Evolutionary conservation across 2,113 vertebrate genomes (phyloP).

Genomic region (Paedocypris sp.): DNA sequence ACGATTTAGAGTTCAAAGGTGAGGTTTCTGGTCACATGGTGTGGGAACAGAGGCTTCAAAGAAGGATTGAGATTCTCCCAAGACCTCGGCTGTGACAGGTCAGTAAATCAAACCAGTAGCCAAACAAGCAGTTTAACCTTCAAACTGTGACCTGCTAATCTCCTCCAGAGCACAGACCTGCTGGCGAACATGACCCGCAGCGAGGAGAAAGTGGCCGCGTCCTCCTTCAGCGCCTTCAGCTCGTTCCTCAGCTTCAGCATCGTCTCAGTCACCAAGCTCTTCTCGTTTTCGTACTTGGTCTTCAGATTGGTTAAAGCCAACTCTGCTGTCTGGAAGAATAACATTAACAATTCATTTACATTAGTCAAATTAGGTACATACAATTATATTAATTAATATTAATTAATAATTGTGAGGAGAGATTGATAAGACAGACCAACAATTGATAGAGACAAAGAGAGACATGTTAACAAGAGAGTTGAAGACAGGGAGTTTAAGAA

Average conservation of each 20-base stretch:
- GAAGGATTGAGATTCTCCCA: background rate
- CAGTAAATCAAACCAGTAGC: background rate
- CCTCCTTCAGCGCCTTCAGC: constrained; percentile 73
- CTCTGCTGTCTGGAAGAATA: constrained; percentile 62
- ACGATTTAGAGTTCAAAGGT: no score
- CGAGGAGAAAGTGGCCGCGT: constrained; percentile 75
- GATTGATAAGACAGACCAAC: no score
- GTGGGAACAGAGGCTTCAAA: no score
- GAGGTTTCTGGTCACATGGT: no score
- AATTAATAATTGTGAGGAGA: no score
- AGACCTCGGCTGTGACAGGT: background rate
- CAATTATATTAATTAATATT: no score
- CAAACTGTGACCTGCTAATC: background rate
- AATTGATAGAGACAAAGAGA: no score
- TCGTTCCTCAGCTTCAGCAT: constrained; percentile 74
- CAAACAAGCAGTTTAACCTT: background rate
- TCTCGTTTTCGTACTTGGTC: constrained; percentile 73
- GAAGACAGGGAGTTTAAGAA: no score
- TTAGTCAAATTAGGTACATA: no score
- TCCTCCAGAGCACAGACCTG: constrained; percentile 47
- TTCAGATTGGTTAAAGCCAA: constrained; percentile 71
- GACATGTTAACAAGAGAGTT: no score
- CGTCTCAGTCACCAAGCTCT: constrained; percentile 68
- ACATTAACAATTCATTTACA: background rate
- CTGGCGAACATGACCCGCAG: constrained; percentile 74